phyloP scores from a whole-genome alignment of 1,140 invertebrate species.

The Colletes gigas region DNA sequence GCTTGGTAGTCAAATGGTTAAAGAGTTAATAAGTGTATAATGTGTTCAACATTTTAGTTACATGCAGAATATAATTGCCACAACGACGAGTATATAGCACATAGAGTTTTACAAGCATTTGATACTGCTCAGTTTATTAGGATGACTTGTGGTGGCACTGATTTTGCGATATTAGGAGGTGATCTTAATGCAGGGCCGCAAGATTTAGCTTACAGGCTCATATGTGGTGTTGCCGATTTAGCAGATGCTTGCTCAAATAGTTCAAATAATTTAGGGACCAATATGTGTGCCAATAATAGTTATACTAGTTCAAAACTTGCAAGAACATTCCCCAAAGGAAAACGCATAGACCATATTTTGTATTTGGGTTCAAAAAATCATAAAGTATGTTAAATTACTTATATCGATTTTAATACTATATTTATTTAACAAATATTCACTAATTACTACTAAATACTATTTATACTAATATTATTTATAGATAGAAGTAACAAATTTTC shows the following conservation, averaged over 20 bases:
- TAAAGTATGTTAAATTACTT: conserved; percentile 75
- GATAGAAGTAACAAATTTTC: conserved; percentile 84
- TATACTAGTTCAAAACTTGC: conserved; percentile 85
- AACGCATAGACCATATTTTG: conserved; percentile 95
- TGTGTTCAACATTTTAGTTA: conserved; percentile 82
- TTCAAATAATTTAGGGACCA: conserved; percentile 83
- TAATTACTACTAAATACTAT: neutral
- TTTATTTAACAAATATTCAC: neutral
- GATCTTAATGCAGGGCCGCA: conserved; percentile 95
- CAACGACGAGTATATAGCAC: conserved; percentile 94
- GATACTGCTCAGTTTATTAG: conserved; percentile 96
- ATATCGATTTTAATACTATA: conserved; percentile 39
- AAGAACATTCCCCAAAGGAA: conserved; percentile 86
- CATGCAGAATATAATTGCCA: conserved; percentile 96
- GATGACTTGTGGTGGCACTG: conserved; percentile 88
- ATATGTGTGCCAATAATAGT: conserved; percentile 91
- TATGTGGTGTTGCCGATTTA: conserved; percentile 81
- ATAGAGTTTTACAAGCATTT: conserved; percentile 95
- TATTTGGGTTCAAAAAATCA: conserved; percentile 83
- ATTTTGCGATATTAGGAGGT: conserved; percentile 93
- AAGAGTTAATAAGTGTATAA: conserved; percentile 49
- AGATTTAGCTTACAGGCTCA: conserved; percentile 90
- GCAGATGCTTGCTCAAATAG: conserved; percentile 73
- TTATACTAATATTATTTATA: conserved; percentile 67
- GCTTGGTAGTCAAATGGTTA: neutral